A percentile compares a stretch with the other conserved stretches of the same genome.
These are phyloP conservation scores for Propithecus deckenii DNA, from an alignment of 2,797 vertebrate genomes.

Conservation along the genomic window DNA sequence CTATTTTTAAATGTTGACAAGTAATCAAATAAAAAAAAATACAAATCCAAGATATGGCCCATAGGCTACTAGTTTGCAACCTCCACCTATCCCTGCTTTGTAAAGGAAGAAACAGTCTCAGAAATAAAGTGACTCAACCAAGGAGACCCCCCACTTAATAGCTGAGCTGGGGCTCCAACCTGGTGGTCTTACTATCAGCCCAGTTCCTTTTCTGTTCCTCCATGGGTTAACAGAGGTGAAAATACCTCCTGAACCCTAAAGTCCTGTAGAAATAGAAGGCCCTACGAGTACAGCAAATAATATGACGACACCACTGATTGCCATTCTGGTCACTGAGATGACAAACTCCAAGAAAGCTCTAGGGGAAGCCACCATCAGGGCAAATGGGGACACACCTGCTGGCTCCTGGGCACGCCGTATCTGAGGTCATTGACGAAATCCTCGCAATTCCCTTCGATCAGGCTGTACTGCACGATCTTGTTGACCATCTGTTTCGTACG, in stretches of 20 bases:
- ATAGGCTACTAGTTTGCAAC: neutral
- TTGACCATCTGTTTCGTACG: slow-evolving; percentile 82
- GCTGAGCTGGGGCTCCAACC: neutral
- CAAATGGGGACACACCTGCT: slow-evolving; percentile 72
- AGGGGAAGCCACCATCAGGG: fast-evolving
- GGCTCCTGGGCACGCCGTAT: slow-evolving; percentile 82
- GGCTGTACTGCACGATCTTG: slow-evolving; percentile 80
- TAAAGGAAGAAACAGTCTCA: neutral
- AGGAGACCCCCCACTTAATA: neutral
- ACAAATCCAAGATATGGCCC: neutral
- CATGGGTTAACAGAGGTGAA: fast-evolving
- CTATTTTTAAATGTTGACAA: neutral
- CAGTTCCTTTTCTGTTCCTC: neutral
- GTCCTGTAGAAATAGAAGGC: neutral
- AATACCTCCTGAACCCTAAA: neutral
- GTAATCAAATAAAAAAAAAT: neutral
- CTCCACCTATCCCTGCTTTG: neutral
- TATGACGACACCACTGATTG: fast-evolving
- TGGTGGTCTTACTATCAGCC: neutral
- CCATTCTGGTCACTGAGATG: neutral
- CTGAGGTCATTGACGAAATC: slow-evolving; percentile 91
- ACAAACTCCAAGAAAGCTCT: neutral
- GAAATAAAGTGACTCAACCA: neutral
- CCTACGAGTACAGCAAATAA: fast-evolving
- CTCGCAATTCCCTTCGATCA: slow-evolving; percentile 89